Evolutionary conservation across 2,888 invertebrate genomes (phyloP).

Genomic region (Geophilus truncorum): DNA sequence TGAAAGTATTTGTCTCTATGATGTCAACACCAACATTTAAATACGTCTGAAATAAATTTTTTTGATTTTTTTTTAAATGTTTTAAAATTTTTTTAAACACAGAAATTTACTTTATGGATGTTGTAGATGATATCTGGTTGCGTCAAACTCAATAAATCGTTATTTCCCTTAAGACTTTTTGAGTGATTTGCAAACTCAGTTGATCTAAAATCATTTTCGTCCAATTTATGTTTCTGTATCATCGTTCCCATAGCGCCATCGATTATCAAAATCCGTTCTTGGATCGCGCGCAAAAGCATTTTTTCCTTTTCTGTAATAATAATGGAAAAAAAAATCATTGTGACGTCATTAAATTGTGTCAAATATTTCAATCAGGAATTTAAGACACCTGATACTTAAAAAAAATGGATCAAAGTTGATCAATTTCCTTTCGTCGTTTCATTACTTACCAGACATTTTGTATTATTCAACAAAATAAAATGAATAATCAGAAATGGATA

Average conservation of each 20-base stretch:
- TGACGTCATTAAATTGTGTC: too few species aligned
- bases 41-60: too few species aligned
- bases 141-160: slow-evolving; percentile 55
- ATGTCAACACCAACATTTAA: slow-evolving; percentile 57
- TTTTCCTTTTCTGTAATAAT: background rate
- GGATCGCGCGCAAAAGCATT: background rate
- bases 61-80: too few species aligned
- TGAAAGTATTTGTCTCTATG: slow-evolving; percentile 58
- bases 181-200: slow-evolving; percentile 50
- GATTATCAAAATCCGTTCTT: slow-evolving; percentile 52
- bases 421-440: too few species aligned
- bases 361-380: too few species aligned
- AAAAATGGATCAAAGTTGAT: too few species aligned
- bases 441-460: too few species aligned
- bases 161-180: slow-evolving; percentile 54
- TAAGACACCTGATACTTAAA: too few species aligned
- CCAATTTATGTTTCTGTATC: slow-evolving; percentile 53
- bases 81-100: background rate
- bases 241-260: slow-evolving; percentile 61
- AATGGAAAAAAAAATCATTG: background rate
- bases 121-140: slow-evolving; percentile 53
- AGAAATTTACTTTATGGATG: slow-evolving; percentile 52
- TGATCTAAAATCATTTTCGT: slow-evolving; percentile 54
- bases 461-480: too few species aligned
- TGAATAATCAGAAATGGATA: too few species aligned